Evolutionary conservation across 2,113 vertebrate genomes (phyloP).

Genomic region (Acanthisitta chloris): DNA sequence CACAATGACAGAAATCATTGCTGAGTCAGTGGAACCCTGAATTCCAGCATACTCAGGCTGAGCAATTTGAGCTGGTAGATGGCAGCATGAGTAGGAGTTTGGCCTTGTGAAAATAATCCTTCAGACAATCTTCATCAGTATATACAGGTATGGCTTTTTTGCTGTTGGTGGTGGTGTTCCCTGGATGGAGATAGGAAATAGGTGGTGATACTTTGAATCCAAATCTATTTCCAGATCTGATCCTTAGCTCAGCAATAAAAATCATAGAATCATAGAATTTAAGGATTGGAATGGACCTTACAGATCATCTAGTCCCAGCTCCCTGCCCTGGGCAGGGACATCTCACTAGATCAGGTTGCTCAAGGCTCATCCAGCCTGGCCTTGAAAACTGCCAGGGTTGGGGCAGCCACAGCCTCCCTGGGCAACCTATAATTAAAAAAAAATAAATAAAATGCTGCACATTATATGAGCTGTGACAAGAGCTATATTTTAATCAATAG

Average conservation of each 20-base stretch:
- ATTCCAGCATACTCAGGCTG: neutral
- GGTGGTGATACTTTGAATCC: neutral
- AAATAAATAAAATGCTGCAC: neutral
- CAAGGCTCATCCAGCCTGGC: too few species aligned
- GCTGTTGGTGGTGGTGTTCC: neutral
- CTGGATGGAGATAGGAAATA: neutral
- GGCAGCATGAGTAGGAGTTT: neutral
- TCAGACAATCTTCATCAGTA: neutral
- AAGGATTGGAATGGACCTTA: too few species aligned
- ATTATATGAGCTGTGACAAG: neutral
- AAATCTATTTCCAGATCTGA: neutral
- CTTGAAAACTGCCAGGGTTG: too few species aligned
- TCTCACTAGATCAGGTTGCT: too few species aligned
- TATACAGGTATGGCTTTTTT: rapidly evolving
- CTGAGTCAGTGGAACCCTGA: neutral
- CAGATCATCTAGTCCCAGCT: too few species aligned
- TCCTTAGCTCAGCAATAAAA: neutral
- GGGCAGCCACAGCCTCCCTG: too few species aligned
- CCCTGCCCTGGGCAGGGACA: too few species aligned
- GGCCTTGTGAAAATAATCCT: neutral
- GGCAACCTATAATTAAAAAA: too few species aligned
- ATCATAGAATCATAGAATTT: too few species aligned
- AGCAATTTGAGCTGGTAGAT: neutral
- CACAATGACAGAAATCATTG: neutral
- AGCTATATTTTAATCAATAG: neutral